These are phyloP conservation scores for Belonocnema kinseyi DNA, from an alignment of 1,140 invertebrate species.

Conservation along the genomic window DNA sequence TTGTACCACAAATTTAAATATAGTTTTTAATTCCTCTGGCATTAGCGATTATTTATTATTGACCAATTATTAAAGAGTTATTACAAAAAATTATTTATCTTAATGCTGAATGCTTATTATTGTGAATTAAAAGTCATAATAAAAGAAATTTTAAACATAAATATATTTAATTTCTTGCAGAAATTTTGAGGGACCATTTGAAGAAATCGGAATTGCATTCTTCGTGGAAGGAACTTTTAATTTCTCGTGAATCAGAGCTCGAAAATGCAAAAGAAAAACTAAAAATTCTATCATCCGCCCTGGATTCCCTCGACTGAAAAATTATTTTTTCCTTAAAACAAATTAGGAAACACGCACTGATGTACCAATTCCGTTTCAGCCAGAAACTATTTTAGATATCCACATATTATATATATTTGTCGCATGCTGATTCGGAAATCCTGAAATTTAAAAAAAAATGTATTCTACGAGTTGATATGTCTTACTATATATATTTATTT, in stretches of 20 bases:
- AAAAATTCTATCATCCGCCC: not conserved
- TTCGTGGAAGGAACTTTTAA: conserved; percentile 32
- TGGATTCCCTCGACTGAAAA: conserved; percentile 10
- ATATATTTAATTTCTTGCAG: conserved; percentile 37
- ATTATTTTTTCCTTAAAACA: not conserved
- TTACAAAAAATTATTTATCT: no score
- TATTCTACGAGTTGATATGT: no score
- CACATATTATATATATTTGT: not conserved
- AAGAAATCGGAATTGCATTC: conserved; percentile 35
- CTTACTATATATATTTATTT: no score
- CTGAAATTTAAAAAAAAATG: no score
- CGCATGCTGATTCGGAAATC: no score
- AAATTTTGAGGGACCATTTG: conserved; percentile 43
- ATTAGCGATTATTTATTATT: no score
- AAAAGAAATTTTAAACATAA: not conserved
- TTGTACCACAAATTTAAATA: no score
- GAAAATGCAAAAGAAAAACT: conserved; percentile 30
- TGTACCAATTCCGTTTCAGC: not conserved
- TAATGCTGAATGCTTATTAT: no score
- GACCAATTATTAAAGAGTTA: no score
- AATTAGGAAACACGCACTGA: not conserved
- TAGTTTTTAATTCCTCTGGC: no score
- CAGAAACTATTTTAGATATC: conserved; percentile 8
- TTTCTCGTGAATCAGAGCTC: conserved; percentile 15
- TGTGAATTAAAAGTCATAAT: no score